phyloP scores from a whole-genome alignment of 2,113 vertebrate genomes.

The Opisthocomus hoazin region DNA sequence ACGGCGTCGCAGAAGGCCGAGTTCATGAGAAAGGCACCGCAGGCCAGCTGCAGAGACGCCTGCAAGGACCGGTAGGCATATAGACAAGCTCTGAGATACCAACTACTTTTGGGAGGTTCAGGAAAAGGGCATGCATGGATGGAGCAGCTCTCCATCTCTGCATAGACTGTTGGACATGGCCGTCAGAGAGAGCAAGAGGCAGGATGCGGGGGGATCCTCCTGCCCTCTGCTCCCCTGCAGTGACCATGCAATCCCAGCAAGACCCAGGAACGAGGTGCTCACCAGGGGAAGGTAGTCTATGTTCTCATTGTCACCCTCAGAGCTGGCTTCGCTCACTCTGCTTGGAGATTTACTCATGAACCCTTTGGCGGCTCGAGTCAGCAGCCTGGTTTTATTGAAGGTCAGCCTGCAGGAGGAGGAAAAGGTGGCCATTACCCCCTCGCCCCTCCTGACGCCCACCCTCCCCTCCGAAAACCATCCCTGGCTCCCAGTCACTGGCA shows the following conservation, averaged over 20 bases:
- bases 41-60: conserved; percentile 89
- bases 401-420: conserved; percentile 73
- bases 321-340: conserved; percentile 61
- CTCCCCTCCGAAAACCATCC: background rate
- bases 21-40: conserved; percentile 85
- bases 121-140: background rate
- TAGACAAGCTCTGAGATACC: background rate
- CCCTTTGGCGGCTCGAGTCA: conserved; percentile 84
- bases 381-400: conserved; percentile 82
- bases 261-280: background rate
- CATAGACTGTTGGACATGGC: background rate
- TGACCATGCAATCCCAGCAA: background rate
- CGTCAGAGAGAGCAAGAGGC: background rate
- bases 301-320: conserved; percentile 79
- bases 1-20: conserved; percentile 78
- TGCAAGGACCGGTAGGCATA: conserved; percentile 10
- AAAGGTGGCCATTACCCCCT: fast-evolving
- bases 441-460: background rate
- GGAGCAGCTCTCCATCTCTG: background rate
- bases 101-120: background rate
- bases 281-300: conserved; percentile 91
- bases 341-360: conserved; percentile 83
- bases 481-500: background rate
- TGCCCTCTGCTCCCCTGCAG: background rate
- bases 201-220: background rate